phyloP scores from a whole-genome alignment of 2,888 invertebrate genomes.

The Octonoba sinensis region DNA sequence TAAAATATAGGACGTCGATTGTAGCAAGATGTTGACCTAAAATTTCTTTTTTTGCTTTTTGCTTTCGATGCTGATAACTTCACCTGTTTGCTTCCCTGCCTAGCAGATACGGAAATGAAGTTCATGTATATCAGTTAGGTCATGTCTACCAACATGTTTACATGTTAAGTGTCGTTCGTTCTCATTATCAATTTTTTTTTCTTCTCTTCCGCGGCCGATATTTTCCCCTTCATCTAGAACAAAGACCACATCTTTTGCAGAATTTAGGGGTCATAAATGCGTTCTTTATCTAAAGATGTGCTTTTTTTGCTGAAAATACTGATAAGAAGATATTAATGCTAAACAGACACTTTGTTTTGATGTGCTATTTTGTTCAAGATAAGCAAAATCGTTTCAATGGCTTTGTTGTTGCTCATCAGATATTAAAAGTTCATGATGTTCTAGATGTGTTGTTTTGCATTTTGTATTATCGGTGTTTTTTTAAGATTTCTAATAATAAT shows the following conservation, averaged over 20 bases:
- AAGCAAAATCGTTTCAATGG: too few species aligned
- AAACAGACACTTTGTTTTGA: too few species aligned
- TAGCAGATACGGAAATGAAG: slow-evolving; percentile 24
- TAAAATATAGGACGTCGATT: slow-evolving; percentile 49
- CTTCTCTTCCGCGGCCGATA: neutral
- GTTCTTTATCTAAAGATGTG: too few species aligned
- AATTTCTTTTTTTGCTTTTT: neutral
- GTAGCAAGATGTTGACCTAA: slow-evolving; percentile 47
- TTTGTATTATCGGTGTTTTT: too few species aligned
- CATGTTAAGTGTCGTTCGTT: neutral
- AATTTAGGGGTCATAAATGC: slow-evolving; percentile 3
- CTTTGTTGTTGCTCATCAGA: too few species aligned
- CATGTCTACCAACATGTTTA: slow-evolving; percentile 20
- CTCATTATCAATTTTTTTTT: slow-evolving; percentile 8
- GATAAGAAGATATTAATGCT: too few species aligned
- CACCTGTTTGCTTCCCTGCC: slow-evolving; percentile 3
- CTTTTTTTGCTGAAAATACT: too few species aligned
- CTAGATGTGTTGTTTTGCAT: too few species aligned
- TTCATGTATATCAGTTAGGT: slow-evolving; percentile 33
- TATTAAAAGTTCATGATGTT: too few species aligned
- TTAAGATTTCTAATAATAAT: too few species aligned
- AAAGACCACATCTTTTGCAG: neutral
- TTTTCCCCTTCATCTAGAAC: neutral
- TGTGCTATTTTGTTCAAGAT: too few species aligned
- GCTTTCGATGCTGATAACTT: neutral